These are phyloP conservation scores for Tanypteryx hageni DNA, from an alignment of 2,888 invertebrate species.

Conservation along the genomic window DNA sequence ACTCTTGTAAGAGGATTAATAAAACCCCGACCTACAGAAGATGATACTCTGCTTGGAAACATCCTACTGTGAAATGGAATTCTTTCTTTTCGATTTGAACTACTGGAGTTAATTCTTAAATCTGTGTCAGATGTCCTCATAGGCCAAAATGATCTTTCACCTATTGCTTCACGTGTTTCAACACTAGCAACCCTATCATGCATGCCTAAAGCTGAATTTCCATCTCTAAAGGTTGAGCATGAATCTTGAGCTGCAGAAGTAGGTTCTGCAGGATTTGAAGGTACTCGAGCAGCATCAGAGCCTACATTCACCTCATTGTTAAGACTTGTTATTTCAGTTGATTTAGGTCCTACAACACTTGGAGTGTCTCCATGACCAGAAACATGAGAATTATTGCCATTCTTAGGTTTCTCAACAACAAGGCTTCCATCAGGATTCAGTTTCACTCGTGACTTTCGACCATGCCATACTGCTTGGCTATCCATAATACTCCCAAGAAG, in stretches of 20 bases:
- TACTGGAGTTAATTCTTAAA: constrained; percentile 21
- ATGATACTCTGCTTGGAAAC: constrained; percentile 20
- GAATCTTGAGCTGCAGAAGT: constrained; percentile 45
- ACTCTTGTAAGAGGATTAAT: constrained; percentile 27
- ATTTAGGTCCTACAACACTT: constrained; percentile 38
- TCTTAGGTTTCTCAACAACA: constrained; percentile 75
- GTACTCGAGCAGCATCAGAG: constrained; percentile 32
- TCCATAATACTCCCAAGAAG: constrained; percentile 84
- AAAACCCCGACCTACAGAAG: not conserved
- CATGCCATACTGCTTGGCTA: constrained; percentile 84
- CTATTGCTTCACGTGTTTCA: constrained; percentile 26
- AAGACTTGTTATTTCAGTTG: constrained; percentile 30
- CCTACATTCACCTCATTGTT: constrained; percentile 55
- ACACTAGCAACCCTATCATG: constrained; percentile 50
- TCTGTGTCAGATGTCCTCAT: constrained; percentile 34
- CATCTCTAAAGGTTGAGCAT: constrained; percentile 52
- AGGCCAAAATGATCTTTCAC: constrained; percentile 6
- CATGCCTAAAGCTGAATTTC: constrained; percentile 43
- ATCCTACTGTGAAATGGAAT: constrained; percentile 24
- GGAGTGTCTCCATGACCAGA: constrained; percentile 6
- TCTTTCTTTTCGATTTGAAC: constrained; percentile 34
- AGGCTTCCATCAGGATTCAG: constrained; percentile 81
- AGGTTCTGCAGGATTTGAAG: constrained; percentile 55
- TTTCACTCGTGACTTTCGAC: constrained; percentile 79
- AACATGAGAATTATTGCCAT: constrained; percentile 13